A percentile compares a stretch with the other conserved stretches of the same genome.
These are phyloP conservation scores for Diuraphis noxia DNA, from an alignment of 1,140 invertebrate species.

Conservation along the genomic window DNA sequence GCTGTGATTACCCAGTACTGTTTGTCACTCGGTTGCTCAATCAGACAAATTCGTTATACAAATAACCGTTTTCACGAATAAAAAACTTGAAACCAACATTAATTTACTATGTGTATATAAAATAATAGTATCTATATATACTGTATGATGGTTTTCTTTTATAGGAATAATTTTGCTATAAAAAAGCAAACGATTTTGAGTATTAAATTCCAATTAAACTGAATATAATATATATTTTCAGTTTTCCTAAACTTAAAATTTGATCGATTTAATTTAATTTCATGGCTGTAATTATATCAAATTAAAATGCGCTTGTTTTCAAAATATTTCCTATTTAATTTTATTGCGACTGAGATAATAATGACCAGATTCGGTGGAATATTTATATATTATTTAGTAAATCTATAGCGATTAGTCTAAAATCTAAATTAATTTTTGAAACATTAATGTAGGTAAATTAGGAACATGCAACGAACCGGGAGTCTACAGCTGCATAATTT, in stretches of 20 bases:
- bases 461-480: not conserved
- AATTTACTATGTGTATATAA: not conserved
- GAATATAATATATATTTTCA: not conserved
- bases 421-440: constrained; percentile 3
- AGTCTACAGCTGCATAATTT: not conserved
- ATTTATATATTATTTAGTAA: not conserved
- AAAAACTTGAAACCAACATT: not conserved
- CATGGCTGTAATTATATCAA: not conserved
- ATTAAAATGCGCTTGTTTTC: not conserved
- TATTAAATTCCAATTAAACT: not conserved
- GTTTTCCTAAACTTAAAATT: constrained; percentile 1
- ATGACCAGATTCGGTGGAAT: not conserved
- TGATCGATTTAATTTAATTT: not conserved
- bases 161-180: not conserved
- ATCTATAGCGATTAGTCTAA: not conserved
- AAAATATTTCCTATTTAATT: not conserved
- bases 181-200: not conserved
- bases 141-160: not conserved
- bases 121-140: not conserved
- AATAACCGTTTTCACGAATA: not conserved
- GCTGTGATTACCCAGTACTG: not conserved
- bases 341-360: not conserved
- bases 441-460: not conserved
- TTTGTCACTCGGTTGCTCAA: not conserved
- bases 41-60: not conserved